Percentiles rank a stretch among this genome's conserved stretches.
Conservation (phyloP, 2,113 vertebrate species). For the Lasiurus borealis region DNA sequence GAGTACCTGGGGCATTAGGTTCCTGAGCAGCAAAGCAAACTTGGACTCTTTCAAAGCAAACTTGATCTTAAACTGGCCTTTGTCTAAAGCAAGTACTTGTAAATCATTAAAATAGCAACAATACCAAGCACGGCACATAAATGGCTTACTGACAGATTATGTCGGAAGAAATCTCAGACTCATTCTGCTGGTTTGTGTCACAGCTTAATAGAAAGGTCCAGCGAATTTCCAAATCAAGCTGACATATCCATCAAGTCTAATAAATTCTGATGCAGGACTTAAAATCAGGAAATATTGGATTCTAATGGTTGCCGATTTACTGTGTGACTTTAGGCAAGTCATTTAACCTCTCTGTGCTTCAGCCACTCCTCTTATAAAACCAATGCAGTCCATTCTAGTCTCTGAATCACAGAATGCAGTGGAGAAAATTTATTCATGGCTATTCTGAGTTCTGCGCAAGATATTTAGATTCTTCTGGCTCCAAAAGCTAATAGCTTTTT, state of each 20-base stretch:
- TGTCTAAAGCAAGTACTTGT: background rate
- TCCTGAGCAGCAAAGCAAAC: background rate
- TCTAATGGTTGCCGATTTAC: background rate
- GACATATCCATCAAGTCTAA: background rate
- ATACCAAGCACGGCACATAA: background rate
- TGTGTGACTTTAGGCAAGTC: constrained; percentile 10
- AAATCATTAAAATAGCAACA: background rate
- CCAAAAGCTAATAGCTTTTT: constrained; percentile 62
- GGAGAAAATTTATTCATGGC: constrained; percentile 24
- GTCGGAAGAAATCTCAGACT: background rate
- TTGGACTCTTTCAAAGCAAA: background rate
- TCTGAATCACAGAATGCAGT: background rate
- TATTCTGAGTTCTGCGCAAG: constrained; percentile 52
- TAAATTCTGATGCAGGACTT: background rate
- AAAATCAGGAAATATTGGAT: background rate
- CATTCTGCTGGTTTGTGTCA: background rate
- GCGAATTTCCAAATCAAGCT: background rate
- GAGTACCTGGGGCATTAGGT: background rate
- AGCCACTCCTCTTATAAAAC: background rate
- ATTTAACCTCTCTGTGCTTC: background rate
- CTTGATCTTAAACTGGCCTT: background rate
- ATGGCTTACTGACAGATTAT: background rate
- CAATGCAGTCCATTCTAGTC: background rate
- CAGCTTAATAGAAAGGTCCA: background rate
- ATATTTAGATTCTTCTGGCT: constrained; percentile 60